Percentiles rank a stretch among this genome's conserved stretches.
Evolutionary conservation across 23 tunicate genomes (phyloP).

Genomic region (Phallusia fumigata): DNA sequence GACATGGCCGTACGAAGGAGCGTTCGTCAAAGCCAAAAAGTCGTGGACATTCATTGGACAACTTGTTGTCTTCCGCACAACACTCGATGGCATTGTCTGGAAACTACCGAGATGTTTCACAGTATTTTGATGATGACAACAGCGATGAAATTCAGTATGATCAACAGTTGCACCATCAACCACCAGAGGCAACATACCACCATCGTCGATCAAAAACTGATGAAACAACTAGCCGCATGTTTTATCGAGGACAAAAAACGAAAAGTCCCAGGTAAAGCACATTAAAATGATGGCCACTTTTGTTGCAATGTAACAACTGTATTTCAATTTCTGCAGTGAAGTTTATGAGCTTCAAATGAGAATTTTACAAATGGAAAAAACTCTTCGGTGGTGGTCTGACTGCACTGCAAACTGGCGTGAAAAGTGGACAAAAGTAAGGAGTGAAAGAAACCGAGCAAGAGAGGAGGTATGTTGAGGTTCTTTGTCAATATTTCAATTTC

Average conservation of each 20-base stretch:
- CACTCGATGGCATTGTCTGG: not conserved
- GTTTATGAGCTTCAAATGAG: slow-evolving; percentile 24
- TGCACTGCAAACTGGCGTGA: slow-evolving; percentile 52
- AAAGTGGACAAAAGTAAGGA: slow-evolving; percentile 46
- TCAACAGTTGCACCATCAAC: not conserved
- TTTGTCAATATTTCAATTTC: not conserved
- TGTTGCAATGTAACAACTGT: too few species aligned
- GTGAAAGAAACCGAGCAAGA: slow-evolving; percentile 40
- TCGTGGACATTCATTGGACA: slow-evolving; percentile 31
- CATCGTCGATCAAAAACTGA: slow-evolving; percentile 8
- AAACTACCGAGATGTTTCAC: not conserved
- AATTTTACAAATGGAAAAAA: slow-evolving; percentile 37
- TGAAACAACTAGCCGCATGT: not conserved
- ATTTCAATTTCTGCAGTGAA: slow-evolving; percentile 27
- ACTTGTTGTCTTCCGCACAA: slow-evolving; percentile 9
- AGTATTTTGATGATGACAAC: slow-evolving; percentile 11
- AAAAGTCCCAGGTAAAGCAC: not conserved
- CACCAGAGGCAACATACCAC: not conserved
- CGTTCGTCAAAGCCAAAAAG: not conserved
- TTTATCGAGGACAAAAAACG: not conserved
- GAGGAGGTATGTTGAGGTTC: slow-evolving; percentile 27
- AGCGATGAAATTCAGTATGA: not conserved
- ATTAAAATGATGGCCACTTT: too few species aligned
- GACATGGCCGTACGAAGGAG: slow-evolving; percentile 10
- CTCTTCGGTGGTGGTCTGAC: slow-evolving; percentile 49